These are phyloP conservation scores for Chrysolina americana DNA, from an alignment of 2,888 invertebrate species.

Conservation along the genomic window DNA sequence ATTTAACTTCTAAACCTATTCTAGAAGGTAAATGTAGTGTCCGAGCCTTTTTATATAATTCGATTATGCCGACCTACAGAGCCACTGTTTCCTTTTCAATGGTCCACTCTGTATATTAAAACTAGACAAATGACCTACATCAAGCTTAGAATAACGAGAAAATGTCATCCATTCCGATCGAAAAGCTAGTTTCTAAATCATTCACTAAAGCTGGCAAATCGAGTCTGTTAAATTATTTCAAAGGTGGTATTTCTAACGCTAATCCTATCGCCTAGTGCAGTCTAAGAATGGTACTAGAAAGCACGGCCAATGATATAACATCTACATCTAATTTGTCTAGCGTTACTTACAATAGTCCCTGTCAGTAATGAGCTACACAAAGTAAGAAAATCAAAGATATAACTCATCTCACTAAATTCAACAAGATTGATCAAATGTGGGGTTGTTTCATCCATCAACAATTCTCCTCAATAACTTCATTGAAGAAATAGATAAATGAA, in stretches of 20 bases:
- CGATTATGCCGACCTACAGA: too few relatives aligned
- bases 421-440: neutral
- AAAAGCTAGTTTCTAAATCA: neutral
- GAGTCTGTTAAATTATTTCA: neutral
- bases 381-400: constrained; percentile 38
- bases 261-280: neutral
- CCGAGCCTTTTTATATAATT: too few relatives aligned
- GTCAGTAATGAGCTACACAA: constrained; percentile 49
- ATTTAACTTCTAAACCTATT: too few relatives aligned
- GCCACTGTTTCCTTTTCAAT: too few relatives aligned
- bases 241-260: neutral
- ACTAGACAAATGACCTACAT: too few relatives aligned
- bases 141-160: too few relatives aligned
- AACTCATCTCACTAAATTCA: constrained; percentile 3
- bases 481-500: neutral
- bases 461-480: neutral
- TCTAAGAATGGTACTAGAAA: neutral
- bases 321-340: constrained; percentile 26
- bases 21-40: too few relatives aligned
- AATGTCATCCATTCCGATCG: too few relatives aligned
- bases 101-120: too few relatives aligned
- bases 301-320: constrained; percentile 6
- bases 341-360: constrained; percentile 52
- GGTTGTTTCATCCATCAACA: constrained; percentile 3
- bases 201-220: neutral